Conservation (phyloP, 2,888 invertebrate genomes). For the Neoascia interrupta region DNA sequence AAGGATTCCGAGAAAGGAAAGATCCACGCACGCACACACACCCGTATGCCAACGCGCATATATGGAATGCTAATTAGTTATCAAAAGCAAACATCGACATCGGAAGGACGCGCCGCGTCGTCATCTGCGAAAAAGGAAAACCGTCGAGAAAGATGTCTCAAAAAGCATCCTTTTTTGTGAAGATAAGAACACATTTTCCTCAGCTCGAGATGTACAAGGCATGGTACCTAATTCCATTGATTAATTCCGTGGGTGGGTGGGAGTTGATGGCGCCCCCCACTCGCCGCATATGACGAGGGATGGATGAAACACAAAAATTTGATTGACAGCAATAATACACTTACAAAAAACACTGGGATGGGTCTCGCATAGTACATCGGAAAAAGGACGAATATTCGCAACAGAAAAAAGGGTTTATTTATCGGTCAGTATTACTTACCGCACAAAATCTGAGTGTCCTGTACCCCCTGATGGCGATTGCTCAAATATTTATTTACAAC, state of each 20-base stretch:
- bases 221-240: slow-evolving; percentile 39
- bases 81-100: slow-evolving; percentile 70
- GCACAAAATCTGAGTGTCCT: background rate
- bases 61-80: slow-evolving; percentile 69
- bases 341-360: too few relatives aligned
- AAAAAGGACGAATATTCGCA: too few relatives aligned
- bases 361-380: too few relatives aligned
- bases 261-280: background rate
- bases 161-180: slow-evolving; percentile 30
- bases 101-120: slow-evolving; percentile 66
- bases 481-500: too few relatives aligned
- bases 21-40: slow-evolving; percentile 31
- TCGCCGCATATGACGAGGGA: too few relatives aligned
- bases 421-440: too few relatives aligned
- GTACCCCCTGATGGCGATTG: too few relatives aligned
- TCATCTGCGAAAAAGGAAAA: slow-evolving; percentile 61
- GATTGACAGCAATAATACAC: too few relatives aligned
- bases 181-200: slow-evolving; percentile 46
- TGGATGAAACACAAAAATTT: too few relatives aligned
- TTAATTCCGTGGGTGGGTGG: slow-evolving; percentile 34
- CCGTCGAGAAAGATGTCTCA: slow-evolving; percentile 30
- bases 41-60: background rate
- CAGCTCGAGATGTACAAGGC: slow-evolving; percentile 27
- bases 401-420: too few relatives aligned
- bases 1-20: slow-evolving; percentile 48